Conservation (phyloP, 2,113 vertebrate species). For the Lagenorhynchus albirostris region DNA sequence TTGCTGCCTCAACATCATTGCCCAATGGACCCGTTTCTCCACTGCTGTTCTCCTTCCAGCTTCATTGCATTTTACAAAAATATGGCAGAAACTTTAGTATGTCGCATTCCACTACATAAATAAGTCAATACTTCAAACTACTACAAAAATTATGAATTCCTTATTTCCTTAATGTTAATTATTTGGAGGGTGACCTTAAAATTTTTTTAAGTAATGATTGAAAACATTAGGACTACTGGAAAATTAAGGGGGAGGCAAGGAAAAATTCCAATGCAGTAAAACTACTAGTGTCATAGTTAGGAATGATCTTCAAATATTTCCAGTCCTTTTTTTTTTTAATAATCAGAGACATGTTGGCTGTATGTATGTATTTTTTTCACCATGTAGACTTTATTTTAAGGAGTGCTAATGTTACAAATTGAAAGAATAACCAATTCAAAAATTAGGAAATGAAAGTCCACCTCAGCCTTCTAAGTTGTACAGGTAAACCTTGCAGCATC, state of each 20-base stretch:
- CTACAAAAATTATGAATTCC: not conserved
- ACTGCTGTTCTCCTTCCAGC: not conserved
- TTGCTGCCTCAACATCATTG: not conserved
- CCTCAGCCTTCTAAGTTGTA: not conserved
- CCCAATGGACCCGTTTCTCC: not conserved
- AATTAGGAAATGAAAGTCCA: not conserved
- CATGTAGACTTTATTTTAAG: not conserved
- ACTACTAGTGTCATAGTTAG: not conserved
- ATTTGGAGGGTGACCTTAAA: not conserved
- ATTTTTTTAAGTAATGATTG: not conserved
- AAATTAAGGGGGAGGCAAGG: not conserved
- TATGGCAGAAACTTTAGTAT: not conserved
- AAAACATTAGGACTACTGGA: not conserved
- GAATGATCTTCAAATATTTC: not conserved
- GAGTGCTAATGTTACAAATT: not conserved
- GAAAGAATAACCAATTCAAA: not conserved
- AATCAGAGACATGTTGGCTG: not conserved
- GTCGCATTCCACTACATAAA: not conserved
- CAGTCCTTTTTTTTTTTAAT: not conserved
- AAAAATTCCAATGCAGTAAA: not conserved
- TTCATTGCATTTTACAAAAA: not conserved
- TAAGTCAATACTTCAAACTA: not conserved
- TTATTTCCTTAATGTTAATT: not conserved
- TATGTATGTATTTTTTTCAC: not conserved
- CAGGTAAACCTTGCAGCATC: not conserved